Base-by-base conservation (phyloP, 2,888 invertebrate species). In the Belgica antarctica region DNA sequence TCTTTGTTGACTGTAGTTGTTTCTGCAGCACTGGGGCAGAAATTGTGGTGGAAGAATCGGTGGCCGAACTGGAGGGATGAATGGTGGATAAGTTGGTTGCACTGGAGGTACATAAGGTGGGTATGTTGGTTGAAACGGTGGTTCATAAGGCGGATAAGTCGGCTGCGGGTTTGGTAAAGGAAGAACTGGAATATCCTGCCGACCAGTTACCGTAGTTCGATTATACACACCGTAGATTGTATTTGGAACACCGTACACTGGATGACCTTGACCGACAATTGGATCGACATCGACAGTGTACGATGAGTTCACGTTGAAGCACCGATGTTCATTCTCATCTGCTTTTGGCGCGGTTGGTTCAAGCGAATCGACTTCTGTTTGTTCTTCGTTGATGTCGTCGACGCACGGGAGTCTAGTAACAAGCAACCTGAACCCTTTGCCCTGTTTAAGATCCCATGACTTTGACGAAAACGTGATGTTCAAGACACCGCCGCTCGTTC, bases 341-440 rank as follows among this genome's bases (percentile, higher is more conserved):
- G 25, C 17, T 62, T 63, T n/a, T 19, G 65, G 24, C 12, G 8
- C n/a, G 7, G 22, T 15, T 36, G 57, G 36, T 27, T 65, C 66
- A 10, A 46, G 36, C 19, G 70, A 31, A 28, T 72, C 63, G 19
- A 71, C 19, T 71, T 65, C 27, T 46, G 5, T 46, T 62, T 68
- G 68, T 31, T 19, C 34, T 12, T 52, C 68, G n/a, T 68, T 57
- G 5, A 19, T 57, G 22, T 71, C 36, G 36, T 70, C 71, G 36
- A 68, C 75, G 65, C 83, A 83, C 0, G 82, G 79, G 71, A 80
- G 73, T 25, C 83, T 79, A 0, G 82, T 84, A 1, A 86, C 79
- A 41, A 83, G 74, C 72, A 86, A 78, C 52, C 81, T 80, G 73
- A 84, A 86, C 1, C 84, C 83, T 31, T 68, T 68, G 17, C 31